A percentile compares a stretch with the other conserved stretches of the same genome.
Evolutionary conservation across 2,113 vertebrate species (phyloP).

Genomic region (Oriolus oriolus): DNA sequence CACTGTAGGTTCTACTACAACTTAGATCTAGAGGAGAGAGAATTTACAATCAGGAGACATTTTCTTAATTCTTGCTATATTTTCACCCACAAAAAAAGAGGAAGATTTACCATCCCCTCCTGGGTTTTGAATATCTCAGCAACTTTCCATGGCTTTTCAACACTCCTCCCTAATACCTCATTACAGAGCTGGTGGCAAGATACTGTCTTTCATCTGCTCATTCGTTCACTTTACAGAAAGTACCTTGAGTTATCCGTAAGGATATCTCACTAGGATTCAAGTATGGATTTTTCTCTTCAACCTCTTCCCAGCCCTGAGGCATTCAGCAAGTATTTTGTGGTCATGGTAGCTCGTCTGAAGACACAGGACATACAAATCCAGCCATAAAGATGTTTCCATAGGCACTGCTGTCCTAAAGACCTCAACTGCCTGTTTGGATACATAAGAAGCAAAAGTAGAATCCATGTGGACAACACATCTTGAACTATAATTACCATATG

Average conservation of each 20-base stretch:
- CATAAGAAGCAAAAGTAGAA: neutral
- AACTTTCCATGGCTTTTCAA: slow-evolving; percentile 10
- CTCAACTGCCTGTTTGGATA: neutral
- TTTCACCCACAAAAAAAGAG: neutral
- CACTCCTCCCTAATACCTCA: slow-evolving; percentile 34
- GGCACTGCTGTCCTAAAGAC: neutral
- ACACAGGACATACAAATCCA: neutral
- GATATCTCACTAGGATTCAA: neutral
- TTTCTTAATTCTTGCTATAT: neutral
- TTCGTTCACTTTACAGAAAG: neutral
- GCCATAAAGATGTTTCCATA: neutral
- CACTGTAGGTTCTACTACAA: neutral
- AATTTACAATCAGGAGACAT: neutral
- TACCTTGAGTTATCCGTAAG: neutral
- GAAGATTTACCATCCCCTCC: neutral
- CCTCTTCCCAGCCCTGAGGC: neutral
- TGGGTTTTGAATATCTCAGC: slow-evolving; percentile 34
- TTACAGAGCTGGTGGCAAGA: slow-evolving; percentile 18
- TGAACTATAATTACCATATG: slow-evolving; percentile 43
- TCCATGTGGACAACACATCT: slow-evolving; percentile 50
- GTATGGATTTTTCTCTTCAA: neutral
- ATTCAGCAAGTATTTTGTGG: neutral
- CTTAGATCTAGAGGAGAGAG: neutral
- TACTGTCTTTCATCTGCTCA: slow-evolving; percentile 38
- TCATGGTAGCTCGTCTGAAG: neutral